Conservation (phyloP, 2,888 invertebrate genomes). For the Atrina japonica region DNA sequence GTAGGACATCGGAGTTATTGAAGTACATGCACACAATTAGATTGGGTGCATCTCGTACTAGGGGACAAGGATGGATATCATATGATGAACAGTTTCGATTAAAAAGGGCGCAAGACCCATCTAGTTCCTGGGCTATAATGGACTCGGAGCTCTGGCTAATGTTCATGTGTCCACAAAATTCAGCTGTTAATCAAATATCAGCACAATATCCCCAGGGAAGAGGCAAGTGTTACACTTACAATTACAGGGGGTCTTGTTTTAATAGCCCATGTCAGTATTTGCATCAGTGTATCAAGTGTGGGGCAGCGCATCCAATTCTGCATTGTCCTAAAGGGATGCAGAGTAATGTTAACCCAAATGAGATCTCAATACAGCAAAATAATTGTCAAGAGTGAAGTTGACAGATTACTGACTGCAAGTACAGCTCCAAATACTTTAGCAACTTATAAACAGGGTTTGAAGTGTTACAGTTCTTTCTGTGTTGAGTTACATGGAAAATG, state of each 20-base stretch:
- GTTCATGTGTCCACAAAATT: slow-evolving; percentile 6
- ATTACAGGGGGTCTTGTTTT: slow-evolving; percentile 2
- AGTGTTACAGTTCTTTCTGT: too few species aligned
- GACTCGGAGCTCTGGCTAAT: slow-evolving; percentile 5
- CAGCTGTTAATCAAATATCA: neutral
- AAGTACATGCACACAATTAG: slow-evolving; percentile 22
- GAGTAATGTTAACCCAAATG: too few species aligned
- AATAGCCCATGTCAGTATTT: neutral
- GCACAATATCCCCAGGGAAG: neutral
- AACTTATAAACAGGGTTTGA: too few species aligned
- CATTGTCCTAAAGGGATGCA: neutral
- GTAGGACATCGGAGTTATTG: neutral
- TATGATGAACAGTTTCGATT: slow-evolving; percentile 36
- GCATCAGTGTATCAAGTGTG: neutral
- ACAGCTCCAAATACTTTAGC: too few species aligned
- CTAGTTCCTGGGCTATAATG: slow-evolving; percentile 18
- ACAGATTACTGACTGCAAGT: too few species aligned
- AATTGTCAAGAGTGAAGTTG: too few species aligned
- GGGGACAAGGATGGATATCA: slow-evolving; percentile 17
- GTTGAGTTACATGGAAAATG: too few species aligned
- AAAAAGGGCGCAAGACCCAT: slow-evolving; percentile 5
- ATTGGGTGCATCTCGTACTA: neutral
- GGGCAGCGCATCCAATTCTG: neutral
- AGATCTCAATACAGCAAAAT: too few species aligned
- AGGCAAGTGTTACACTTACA: neutral